Conservation (phyloP, 2,113 vertebrate genomes). For the Parus major region DNA sequence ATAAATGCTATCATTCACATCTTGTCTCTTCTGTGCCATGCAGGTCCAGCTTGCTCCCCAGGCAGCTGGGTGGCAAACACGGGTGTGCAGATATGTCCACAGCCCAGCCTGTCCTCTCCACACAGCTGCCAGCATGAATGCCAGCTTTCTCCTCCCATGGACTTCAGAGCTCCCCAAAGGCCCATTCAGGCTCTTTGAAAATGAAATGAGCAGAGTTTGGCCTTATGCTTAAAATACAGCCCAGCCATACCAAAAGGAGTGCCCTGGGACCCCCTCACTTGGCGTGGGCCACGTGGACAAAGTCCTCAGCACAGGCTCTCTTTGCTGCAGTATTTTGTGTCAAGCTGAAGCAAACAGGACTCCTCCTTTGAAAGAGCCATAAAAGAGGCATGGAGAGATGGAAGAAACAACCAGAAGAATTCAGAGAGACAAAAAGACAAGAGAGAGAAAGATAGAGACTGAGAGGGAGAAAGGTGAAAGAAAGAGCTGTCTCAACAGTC, state of each 20-base stretch:
- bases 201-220: not conserved
- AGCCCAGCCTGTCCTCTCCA: not conserved
- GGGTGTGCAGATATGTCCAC: rapidly evolving
- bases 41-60: not conserved
- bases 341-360: not conserved
- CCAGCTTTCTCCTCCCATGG: not conserved
- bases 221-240: not conserved
- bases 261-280: not conserved
- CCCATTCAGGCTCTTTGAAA: not conserved
- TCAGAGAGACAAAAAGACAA: not conserved
- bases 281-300: not conserved
- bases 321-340: not conserved
- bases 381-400: not conserved
- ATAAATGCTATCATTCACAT: not conserved
- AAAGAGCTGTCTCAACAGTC: not conserved
- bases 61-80: not conserved
- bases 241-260: not conserved
- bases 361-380: not conserved
- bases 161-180: not conserved
- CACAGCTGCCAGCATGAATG: not conserved
- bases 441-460: not conserved
- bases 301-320: not conserved
- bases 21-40: rapidly evolving
- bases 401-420: not conserved
- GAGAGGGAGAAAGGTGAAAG: not conserved